Base-by-base conservation (phyloP, 92 coral and sea anemone species). In the Pocillopora grandis region DNA sequence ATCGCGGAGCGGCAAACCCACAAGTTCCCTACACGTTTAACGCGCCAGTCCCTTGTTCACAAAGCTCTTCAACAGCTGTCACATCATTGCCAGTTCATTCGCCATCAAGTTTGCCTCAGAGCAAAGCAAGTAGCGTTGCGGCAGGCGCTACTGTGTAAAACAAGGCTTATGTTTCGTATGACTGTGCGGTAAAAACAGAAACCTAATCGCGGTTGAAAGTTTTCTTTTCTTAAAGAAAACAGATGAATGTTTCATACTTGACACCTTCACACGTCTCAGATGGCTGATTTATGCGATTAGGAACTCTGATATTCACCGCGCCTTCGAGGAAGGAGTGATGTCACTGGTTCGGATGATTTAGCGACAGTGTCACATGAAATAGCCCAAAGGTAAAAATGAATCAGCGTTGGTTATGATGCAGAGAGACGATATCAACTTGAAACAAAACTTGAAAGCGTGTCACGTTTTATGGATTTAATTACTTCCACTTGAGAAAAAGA, bases 131-230 rank as follows among this genome's bases (percentile, higher is more conserved):
- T 73, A 88, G 91, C 0, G 84, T 93, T n/a, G 74, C 88, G 17
- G 94, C 94, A 10, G 91, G 86, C 75, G 95, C 89, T 12, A 89
- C 97, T 3, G 97, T 93, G 13, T 93, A 31, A 71, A 86, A 61
- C 19, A 37, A 62, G 64, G 49, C 35, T 71, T 27, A 70, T 12
- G 33, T 73, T 17, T 49, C 63, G 74, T 72, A 73, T 62, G 63
- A 74, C 72, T 65, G 36, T 35, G 80, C 58, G 60, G 68, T 16
- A 62, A 73, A 59, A 21, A 80, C 36, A 69, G 49, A 71, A 70
- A 36, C 31, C 63, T 23, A 36, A 67, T 37, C 80, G 59, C 27
- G 36, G 64, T 31, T 35, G 42, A 21, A 21, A 66, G 70, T 66
- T 69, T 60, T 4, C 71, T 56, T 64, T 17, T 11, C 74, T 19